A percentile compares a stretch with the other conserved stretches of the same genome.
Conservation (phyloP, 1,140 invertebrate genomes). For the Heliconius hermathena region DNA sequence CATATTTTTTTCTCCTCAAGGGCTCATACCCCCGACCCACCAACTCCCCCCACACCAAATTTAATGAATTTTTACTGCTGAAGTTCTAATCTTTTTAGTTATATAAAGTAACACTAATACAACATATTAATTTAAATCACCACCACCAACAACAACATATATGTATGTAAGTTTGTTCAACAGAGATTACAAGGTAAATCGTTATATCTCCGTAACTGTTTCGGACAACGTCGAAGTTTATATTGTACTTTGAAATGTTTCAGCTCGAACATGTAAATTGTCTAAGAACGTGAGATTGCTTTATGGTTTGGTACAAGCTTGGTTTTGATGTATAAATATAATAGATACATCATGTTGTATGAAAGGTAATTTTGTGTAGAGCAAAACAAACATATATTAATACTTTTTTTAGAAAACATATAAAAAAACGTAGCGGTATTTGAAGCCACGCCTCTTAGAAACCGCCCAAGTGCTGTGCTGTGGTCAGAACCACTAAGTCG, state of each 20-base stretch:
- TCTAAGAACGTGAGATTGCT: slow-evolving; percentile 12
- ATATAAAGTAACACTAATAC: not conserved
- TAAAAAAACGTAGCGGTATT: too few species aligned
- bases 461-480: too few species aligned
- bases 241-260: slow-evolving; percentile 14
- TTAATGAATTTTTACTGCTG: too few species aligned
- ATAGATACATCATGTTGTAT: not conserved
- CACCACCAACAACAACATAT: not conserved
- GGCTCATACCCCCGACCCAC: too few species aligned
- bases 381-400: too few species aligned
- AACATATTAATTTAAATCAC: not conserved
- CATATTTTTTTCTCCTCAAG: too few species aligned
- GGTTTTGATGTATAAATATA: not conserved
- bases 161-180: not conserved
- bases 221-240: slow-evolving; percentile 8
- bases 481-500: too few species aligned
- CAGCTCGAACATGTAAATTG: slow-evolving; percentile 14
- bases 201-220: not conserved
- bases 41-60: too few species aligned
- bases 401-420: too few species aligned
- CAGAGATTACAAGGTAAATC: slow-evolving; percentile 4
- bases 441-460: too few species aligned
- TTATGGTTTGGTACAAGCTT: slow-evolving; percentile 1
- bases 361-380: not conserved
- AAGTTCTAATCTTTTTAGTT: too few species aligned